Base-by-base conservation (phyloP, 2,888 invertebrate species). In the Leucoma salicis region DNA sequence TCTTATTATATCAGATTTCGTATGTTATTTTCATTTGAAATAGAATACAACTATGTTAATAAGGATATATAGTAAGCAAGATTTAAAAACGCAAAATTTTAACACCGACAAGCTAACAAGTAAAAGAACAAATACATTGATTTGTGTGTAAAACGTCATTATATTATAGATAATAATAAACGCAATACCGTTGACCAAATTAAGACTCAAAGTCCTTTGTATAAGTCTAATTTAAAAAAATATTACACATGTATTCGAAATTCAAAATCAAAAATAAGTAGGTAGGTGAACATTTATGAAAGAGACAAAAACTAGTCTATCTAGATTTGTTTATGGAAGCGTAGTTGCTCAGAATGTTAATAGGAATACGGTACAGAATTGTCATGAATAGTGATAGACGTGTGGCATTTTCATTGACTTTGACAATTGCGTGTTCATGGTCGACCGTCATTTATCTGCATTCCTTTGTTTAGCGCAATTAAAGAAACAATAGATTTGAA, bases 321-420 rank as follows among this genome's bases (percentile, higher is more conserved):
- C n/a, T 31, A 31, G 31, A 35, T 14, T 3, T 27, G 15, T 35
- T 41, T 21, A 21, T 21, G 53, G 60, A 53, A 49, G 45, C 28
- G 13, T 40, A 5, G 7, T 28, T 15, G 37, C 14, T 31, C 24
- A 35, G 64, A 49, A 61, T 62, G 31, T 49, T 50, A 61, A 62
- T 57, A 43, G 47, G 47, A 32, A 18, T 35, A 44, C 32, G 48
- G 43, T 46, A 57, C 61, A 62, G 21, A 21, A 8, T 21, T 8
- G 64, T 62, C 46, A 49, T 45, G 55, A 57, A 57, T 63, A n/a
- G 11, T 42, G 51, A 62, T 27, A 39, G 50, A 50, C 57, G 46
- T 41, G 42, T 49, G 44, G 36, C 45, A 46, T 40, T 32, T 39
- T 35, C 39, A 39, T 52, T 57, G 49, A 49, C 49, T 55, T 44